These are phyloP conservation scores for Calyptommatus sinebrachiatus DNA, from an alignment of 2,113 vertebrate species.

Conservation along the genomic window DNA sequence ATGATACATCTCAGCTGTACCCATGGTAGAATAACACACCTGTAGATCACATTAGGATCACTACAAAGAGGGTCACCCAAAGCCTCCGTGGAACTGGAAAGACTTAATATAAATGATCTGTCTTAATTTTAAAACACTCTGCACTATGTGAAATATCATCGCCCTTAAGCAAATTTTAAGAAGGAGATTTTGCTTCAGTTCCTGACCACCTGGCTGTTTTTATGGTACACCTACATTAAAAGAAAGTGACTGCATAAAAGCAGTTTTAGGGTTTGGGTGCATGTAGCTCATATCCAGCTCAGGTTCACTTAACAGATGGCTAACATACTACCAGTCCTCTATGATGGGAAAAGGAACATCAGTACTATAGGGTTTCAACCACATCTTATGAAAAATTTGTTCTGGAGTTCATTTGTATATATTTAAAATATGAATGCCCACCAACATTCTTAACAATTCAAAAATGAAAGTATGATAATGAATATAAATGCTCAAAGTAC, in stretches of 20 bases:
- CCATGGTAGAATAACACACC: constrained; percentile 40
- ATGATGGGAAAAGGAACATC: constrained; percentile 64
- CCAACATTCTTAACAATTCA: constrained; percentile 27
- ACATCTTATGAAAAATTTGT: constrained; percentile 64
- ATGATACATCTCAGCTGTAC: constrained; percentile 29
- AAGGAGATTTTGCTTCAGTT: constrained; percentile 61
- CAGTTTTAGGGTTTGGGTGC: constrained; percentile 56
- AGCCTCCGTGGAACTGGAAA: constrained; percentile 30
- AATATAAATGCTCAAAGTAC: constrained; percentile 19
- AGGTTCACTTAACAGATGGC: constrained; percentile 69
- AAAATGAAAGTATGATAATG: constrained; percentile 1
- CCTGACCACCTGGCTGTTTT: constrained; percentile 69
- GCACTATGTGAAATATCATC: constrained; percentile 69
- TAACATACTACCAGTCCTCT: constrained; percentile 59
- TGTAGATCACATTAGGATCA: constrained; percentile 55
- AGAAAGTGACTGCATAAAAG: constrained; percentile 63
- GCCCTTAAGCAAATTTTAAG: constrained; percentile 55
- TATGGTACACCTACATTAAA: constrained; percentile 71
- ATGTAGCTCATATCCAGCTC: constrained; percentile 60
- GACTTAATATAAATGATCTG: constrained; percentile 64
- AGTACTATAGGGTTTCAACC: constrained; percentile 61
- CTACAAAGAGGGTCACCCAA: constrained; percentile 46
- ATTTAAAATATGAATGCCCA: constrained; percentile 32
- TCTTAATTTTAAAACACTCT: constrained; percentile 60
- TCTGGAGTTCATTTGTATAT: constrained; percentile 48